Base-by-base conservation (phyloP, 2,888 invertebrate species). In the Rhamnusium bicolor region DNA sequence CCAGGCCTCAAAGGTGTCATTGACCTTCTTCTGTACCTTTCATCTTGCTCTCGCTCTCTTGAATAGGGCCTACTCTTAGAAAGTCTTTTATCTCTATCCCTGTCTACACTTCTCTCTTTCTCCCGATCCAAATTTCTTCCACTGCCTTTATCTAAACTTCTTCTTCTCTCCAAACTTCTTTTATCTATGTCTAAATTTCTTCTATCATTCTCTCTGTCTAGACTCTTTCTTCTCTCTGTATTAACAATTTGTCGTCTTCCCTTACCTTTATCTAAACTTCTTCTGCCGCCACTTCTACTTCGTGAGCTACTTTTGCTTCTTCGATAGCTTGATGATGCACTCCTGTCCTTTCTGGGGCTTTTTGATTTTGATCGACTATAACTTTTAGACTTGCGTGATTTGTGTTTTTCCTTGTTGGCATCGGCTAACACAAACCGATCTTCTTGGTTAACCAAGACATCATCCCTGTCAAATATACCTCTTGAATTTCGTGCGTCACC, bases 1-100 rank as follows among this genome's bases (percentile, higher is more conserved):
- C 70, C 70, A 29, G 70, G 70, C 49, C 70, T 70, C 14, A 70
- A 18, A 1, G 70, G 63, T 10, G 70, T 70, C 21, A 46, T 27
- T 1, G 70, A 70, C 47, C 63, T 51, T n/a, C 46, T 65, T n/a
- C 54, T 70, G n/a, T 54, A 54, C 47, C 56, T 29, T 3, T 65
- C 47, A 2, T 47, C 63, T 14, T n/a, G n/a, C n/a, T 65, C 62
- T 7, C 70, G 47, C n/a, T 65, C 63, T 18, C 47, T 62, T 4
- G 56, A 49, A 54, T 65, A 14, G 1, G 46, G 19, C 8, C 58
- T 65, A 14, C 19, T 14, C 18, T 54, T 70, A 18, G 54, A 53
- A 14, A 14, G 32, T 10, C 49, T 51, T 53, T 68, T 58, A 14
- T 53, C 61, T 12, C 69, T 53, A n/a, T 47, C 54, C 12, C 47